Conservation (phyloP, 2,797 vertebrate species). For the Vespertilio murinus region DNA sequence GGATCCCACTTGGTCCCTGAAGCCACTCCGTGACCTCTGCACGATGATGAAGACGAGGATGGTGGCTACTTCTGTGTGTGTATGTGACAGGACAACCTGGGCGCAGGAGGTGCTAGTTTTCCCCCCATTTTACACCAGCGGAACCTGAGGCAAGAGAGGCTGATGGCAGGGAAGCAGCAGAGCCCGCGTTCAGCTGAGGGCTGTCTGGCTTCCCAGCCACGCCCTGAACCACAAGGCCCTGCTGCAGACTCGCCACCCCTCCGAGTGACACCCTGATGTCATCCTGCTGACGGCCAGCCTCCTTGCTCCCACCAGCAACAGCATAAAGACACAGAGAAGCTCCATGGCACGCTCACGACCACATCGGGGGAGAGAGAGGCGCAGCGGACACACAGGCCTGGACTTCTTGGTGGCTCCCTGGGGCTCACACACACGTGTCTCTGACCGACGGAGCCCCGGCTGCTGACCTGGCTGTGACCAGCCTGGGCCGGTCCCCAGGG, state of each 20-base stretch:
- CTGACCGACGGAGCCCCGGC: not conserved
- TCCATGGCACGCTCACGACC: not conserved
- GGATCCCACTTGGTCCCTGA: not conserved
- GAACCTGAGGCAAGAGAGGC: not conserved
- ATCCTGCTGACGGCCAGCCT: fast-evolving
- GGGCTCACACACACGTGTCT: not conserved
- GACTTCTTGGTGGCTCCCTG: not conserved
- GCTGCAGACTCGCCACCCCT: fast-evolving
- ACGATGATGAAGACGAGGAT: fast-evolving
- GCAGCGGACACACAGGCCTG: fast-evolving
- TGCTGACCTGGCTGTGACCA: not conserved
- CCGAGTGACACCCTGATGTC: fast-evolving
- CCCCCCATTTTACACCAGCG: not conserved
- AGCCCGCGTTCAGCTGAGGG: not conserved
- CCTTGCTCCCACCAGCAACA: not conserved
- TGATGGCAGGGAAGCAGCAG: not conserved
- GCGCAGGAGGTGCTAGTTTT: not conserved
- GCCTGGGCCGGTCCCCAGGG: constrained; percentile 22
- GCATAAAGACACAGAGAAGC: not conserved
- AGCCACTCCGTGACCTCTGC: not conserved
- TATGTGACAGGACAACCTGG: not conserved
- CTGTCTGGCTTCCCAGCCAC: not conserved
- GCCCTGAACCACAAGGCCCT: not conserved
- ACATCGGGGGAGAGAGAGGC: not conserved
- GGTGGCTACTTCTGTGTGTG: not conserved